Base-by-base conservation (phyloP, 2,113 vertebrate species). In the Polypterus bichir region DNA sequence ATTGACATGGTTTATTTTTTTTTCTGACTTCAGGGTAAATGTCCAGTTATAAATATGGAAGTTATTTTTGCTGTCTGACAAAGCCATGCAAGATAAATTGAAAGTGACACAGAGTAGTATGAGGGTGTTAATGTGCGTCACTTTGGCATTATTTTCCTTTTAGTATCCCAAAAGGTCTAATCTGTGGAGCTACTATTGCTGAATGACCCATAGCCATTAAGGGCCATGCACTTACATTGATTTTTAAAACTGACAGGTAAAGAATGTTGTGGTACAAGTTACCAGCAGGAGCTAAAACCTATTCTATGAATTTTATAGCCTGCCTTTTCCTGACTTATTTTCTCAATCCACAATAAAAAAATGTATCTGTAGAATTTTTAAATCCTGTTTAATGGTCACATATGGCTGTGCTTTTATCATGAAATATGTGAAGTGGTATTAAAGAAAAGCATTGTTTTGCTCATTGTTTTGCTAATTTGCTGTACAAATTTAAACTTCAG, bases 71-170 rank as follows among this genome's bases (percentile, higher is more conserved):
- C 70, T 82, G 74, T 76, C 79, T 84, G 85, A 86, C 79, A 85
- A 78, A 78, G 82, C 79, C 80, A 82, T 70, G 76, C 81, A 82
- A 83, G 79, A 71, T 76, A 83, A 84, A 87, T 82, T 78, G 70
- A 60, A 84, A 77, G 68, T 78, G 83, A 81, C 79, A 83, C 72
- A 73, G 77, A 79, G 70, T 73, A 77, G 73, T 4, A 0, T 73
- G 74, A 80, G 81, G 76, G 73, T 82, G 78, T 79, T 83, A 79
- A 78, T 77, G 69, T 78, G 69, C 61, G 0, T 82, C 78, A 82
- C 72, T 4, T 1, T 72, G 68, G 71, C 80, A 77, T 73, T 79
- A 27, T 27, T 27, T 27, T 27, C 27, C 77, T 77, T 68, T 69
- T 81, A 76, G 79, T 74, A 77, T 75, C 73, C 70, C 75, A 73